Evolutionary conservation across 2,113 vertebrate species (phyloP).

Genomic region (Hiodon alosoides): DNA sequence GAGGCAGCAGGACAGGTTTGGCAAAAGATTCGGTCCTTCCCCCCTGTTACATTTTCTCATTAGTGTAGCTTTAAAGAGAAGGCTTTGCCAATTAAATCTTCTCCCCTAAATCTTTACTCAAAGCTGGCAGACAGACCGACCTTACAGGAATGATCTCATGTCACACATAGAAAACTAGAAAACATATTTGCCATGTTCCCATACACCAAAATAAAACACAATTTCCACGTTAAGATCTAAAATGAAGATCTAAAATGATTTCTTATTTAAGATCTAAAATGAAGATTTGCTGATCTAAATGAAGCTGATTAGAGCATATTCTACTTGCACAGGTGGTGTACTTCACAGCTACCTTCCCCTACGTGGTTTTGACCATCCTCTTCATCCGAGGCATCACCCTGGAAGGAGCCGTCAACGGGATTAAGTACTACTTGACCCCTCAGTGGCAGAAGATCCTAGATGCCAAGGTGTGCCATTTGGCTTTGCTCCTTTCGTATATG

Average conservation of each 20-base stretch:
- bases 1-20: too few species aligned
- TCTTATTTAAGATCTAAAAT: too few species aligned
- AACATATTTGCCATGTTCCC: background rate
- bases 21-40: too few species aligned
- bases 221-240: too few species aligned
- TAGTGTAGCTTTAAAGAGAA: too few species aligned
- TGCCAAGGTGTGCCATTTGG: slow-evolving; percentile 73
- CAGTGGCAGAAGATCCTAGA: slow-evolving; percentile 97
- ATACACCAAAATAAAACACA: background rate
- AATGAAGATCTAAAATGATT: too few species aligned
- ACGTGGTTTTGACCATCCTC: slow-evolving; percentile 92
- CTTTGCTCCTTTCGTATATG: background rate
- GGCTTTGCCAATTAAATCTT: background rate
- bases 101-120: background rate
- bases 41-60: too few species aligned
- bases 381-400: slow-evolving; percentile 91
- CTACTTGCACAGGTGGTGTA: slow-evolving; percentile 79
- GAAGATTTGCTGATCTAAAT: background rate
- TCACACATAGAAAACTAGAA: too few species aligned
- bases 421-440: slow-evolving; percentile 93
- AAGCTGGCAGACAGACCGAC: background rate
- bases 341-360: slow-evolving; percentile 95
- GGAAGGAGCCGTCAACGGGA: slow-evolving; percentile 85
- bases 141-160: background rate
- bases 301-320: background rate